A percentile compares a stretch with the other conserved stretches of the same genome.
Conservation (phyloP, 2,797 vertebrate species). For the Coracias cyanogaster region DNA sequence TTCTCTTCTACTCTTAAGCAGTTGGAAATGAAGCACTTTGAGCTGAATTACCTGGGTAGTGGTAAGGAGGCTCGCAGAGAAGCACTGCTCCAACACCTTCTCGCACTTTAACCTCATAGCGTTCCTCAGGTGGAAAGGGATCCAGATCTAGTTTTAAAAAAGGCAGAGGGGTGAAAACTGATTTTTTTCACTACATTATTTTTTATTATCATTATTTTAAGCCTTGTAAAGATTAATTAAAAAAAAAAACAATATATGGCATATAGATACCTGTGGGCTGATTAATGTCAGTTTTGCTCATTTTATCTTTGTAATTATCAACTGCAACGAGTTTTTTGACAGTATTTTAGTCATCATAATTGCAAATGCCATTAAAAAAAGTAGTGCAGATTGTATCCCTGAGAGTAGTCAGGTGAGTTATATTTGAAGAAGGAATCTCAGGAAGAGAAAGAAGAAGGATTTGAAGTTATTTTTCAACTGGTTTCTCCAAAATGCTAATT, state of each 20-base stretch:
- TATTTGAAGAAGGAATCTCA: not conserved
- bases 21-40: not conserved
- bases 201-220: not conserved
- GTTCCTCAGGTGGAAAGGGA: slow-evolving; percentile 93
- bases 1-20: not conserved
- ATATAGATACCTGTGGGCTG: not conserved
- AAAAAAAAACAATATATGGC: not conserved
- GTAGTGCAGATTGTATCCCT: not conserved
- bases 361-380: not conserved
- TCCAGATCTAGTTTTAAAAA: slow-evolving; percentile 86
- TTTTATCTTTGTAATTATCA: not conserved
- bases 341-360: not conserved
- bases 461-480: not conserved
- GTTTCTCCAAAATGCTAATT: not conserved
- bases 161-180: not conserved
- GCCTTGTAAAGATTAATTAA: not conserved
- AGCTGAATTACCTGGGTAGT: slow-evolving; percentile 89
- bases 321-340: not conserved
- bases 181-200: not conserved
- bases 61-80: slow-evolving; percentile 92
- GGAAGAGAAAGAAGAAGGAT: not conserved
- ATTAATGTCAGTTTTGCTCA: not conserved
- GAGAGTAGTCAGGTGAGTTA: not conserved
- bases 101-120: slow-evolving; percentile 88
- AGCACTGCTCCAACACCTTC: slow-evolving; percentile 94